Percentiles rank a stretch among this genome's conserved stretches.
Conservation (phyloP, 92 coral and sea anemone genomes). For the Palythoa grandis region DNA sequence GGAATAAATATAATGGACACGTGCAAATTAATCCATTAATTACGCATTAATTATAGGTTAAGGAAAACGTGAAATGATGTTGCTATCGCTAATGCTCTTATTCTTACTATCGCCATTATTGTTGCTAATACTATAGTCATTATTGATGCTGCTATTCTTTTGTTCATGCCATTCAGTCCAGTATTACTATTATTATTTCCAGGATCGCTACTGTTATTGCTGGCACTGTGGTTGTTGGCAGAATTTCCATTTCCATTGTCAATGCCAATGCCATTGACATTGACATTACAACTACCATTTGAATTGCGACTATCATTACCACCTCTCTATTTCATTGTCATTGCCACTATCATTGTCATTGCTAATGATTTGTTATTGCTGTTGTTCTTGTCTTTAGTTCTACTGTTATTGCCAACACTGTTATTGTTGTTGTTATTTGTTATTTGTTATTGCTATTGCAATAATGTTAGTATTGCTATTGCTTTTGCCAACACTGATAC, state of each 20-base stretch:
- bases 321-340: neutral
- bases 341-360: neutral
- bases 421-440: no score
- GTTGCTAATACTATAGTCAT: no score
- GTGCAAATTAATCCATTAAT: no score
- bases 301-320: neutral
- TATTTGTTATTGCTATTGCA: neutral
- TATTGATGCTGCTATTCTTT: no score
- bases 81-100: no score
- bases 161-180: neutral
- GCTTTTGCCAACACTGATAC: neutral
- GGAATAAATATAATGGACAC: no score
- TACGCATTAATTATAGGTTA: no score
- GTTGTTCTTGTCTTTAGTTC: neutral
- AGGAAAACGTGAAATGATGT: no score
- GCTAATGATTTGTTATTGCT: neutral
- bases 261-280: neutral
- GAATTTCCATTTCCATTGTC: neutral
- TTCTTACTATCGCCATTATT: no score
- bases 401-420: neutral
- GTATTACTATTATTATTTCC: neutral
- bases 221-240: no score
- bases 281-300: neutral
- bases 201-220: neutral
- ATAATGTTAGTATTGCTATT: neutral